Conservation (phyloP, 2,888 invertebrate genomes). For the Heliconius erato region DNA sequence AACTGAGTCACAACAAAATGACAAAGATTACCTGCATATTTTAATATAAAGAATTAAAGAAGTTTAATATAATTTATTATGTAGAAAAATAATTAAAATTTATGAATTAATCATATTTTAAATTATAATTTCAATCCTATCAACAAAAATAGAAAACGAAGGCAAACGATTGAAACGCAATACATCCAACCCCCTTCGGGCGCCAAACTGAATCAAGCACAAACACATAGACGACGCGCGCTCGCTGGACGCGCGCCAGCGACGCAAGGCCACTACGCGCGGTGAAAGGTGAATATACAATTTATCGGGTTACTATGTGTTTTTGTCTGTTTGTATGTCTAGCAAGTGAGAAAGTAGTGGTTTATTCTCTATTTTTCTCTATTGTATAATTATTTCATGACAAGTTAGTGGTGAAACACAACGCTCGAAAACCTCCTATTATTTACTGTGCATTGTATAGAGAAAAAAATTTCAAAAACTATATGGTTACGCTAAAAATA, state of each 20-base stretch:
- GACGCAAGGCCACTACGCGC: slow-evolving; percentile 5
- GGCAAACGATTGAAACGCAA: slow-evolving; percentile 6
- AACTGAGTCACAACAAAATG: too few relatives aligned
- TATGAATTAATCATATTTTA: too few relatives aligned
- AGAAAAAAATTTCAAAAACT: too few relatives aligned
- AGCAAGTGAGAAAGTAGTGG: neutral
- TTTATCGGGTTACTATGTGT: neutral
- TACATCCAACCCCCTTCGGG: slow-evolving; percentile 12
- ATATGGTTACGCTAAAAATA: too few relatives aligned
- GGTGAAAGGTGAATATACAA: neutral
- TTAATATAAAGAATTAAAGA: too few relatives aligned
- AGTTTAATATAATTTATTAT: too few relatives aligned
- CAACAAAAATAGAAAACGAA: neutral
- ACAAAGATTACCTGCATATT: too few relatives aligned
- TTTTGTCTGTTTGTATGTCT: neutral
- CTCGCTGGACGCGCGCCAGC: slow-evolving; percentile 44
- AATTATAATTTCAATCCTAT: neutral
- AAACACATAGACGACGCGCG: slow-evolving; percentile 12
- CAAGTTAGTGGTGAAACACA: neutral
- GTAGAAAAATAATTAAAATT: too few relatives aligned
- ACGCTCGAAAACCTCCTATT: neutral
- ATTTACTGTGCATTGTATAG: too few relatives aligned
- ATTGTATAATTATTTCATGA: too few relatives aligned
- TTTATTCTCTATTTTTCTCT: neutral
- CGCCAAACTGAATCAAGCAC: slow-evolving; percentile 38